Percentiles rank a stretch among this genome's conserved stretches.
These are phyloP conservation scores for Prosopocoilus inquinatus DNA, from an alignment of 2,888 invertebrate genomes.

Conservation along the genomic window DNA sequence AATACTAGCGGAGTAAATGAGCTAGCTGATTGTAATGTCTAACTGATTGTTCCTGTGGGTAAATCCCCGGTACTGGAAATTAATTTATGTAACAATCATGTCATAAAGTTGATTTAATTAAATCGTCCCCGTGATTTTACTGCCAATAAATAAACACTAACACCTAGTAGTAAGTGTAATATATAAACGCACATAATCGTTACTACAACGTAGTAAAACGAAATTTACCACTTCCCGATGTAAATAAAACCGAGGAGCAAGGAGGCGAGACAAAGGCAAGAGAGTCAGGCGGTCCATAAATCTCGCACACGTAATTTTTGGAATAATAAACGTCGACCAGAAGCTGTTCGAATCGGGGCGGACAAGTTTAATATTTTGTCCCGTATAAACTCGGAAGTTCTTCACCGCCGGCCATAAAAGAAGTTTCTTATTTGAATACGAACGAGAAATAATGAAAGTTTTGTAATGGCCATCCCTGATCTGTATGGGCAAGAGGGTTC, in stretches of 20 bases:
- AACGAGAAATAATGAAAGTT: slow-evolving; percentile 47
- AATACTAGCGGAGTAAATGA: too few relatives aligned
- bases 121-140: too few relatives aligned
- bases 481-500: slow-evolving; percentile 40
- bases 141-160: too few relatives aligned
- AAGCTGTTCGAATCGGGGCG: slow-evolving; percentile 33
- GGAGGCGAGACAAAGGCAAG: not conserved
- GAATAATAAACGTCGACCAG: slow-evolving; percentile 34
- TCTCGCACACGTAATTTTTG: slow-evolving; percentile 25
- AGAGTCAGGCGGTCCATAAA: slow-evolving; percentile 20
- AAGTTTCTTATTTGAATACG: slow-evolving; percentile 47
- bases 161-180: too few relatives aligned
- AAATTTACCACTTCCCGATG: not conserved
- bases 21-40: too few relatives aligned
- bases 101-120: too few relatives aligned
- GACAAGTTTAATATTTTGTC: slow-evolving; percentile 36
- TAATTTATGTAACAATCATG: too few relatives aligned
- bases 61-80: too few relatives aligned
- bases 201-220: too few relatives aligned
- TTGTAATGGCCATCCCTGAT: slow-evolving; percentile 40
- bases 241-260: not conserved
- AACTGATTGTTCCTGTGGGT: too few relatives aligned
- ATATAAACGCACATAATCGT: too few relatives aligned
- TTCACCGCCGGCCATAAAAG: slow-evolving; percentile 40
- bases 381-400: slow-evolving; percentile 34